Conservation (phyloP, 2,888 invertebrate genomes). For the Chironomus riparius region DNA sequence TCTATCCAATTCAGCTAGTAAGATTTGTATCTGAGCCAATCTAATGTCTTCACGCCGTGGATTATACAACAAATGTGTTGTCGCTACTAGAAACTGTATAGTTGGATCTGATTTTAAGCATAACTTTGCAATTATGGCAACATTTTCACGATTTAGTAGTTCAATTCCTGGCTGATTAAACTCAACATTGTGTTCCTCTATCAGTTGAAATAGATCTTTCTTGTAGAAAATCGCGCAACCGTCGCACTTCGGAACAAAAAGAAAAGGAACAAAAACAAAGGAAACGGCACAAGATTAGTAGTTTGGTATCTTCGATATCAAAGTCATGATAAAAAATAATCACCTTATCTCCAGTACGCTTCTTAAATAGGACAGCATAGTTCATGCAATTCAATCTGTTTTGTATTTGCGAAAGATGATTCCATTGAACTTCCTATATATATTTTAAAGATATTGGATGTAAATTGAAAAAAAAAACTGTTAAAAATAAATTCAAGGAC, state of each 20-base stretch:
- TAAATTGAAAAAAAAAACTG: background rate
- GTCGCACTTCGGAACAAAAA: constrained; percentile 46
- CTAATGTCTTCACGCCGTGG: constrained; percentile 81
- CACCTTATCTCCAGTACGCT: constrained; percentile 62
- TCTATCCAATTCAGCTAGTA: constrained; percentile 77
- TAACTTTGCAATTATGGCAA: constrained; percentile 73
- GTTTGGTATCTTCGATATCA: background rate
- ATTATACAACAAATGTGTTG: constrained; percentile 92
- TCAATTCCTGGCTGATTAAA: constrained; percentile 45
- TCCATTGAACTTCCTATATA: constrained; percentile 75
- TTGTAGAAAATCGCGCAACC: constrained; percentile 88
- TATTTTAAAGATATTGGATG: background rate
- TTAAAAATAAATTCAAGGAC: background rate
- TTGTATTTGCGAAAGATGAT: constrained; percentile 58
- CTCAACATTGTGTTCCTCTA: constrained; percentile 61
- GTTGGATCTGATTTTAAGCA: constrained; percentile 45
- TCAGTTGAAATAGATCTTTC: constrained; percentile 53
- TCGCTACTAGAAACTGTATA: constrained; percentile 66
- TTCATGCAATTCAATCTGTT: constrained; percentile 49
- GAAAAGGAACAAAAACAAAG: background rate
- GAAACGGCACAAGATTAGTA: background rate
- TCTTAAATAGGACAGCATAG: constrained; percentile 69
- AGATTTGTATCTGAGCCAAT: constrained; percentile 73
- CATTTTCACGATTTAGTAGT: constrained; percentile 76
- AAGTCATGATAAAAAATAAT: background rate